Percentiles rank a stretch among this genome's conserved stretches.
phyloP scores from a whole-genome alignment of 1,140 invertebrate species.

The Aphelinus certus region DNA sequence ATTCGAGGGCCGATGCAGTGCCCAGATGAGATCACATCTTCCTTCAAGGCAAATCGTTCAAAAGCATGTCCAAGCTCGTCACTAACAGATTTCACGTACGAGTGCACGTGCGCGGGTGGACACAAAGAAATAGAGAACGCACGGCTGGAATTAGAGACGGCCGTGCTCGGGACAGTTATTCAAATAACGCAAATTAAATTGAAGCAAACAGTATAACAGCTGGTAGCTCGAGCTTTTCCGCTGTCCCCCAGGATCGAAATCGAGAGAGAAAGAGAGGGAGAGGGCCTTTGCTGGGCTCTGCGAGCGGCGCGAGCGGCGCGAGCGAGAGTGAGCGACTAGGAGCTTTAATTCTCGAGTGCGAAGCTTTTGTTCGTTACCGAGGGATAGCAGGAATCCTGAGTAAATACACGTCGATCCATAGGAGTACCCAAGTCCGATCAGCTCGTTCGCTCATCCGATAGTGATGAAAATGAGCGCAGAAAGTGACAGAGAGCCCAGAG shows the following conservation, averaged over 20 bases:
- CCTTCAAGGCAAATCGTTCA: too few species aligned
- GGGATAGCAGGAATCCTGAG: conserved; percentile 32
- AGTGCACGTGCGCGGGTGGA: background rate
- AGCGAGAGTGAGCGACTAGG: background rate
- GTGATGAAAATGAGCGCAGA: conserved; percentile 16
- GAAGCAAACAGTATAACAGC: conserved; percentile 31
- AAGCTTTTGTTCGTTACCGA: conserved; percentile 37
- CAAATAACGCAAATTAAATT: conserved; percentile 38
- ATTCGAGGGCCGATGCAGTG: too few species aligned
- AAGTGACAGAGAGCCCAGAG: background rate
- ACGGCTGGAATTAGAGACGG: too few species aligned
- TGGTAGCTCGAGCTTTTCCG: background rate
- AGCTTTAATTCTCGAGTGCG: conserved; percentile 37
- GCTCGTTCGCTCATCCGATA: conserved; percentile 8
- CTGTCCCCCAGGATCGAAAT: background rate
- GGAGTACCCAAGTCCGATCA: background rate
- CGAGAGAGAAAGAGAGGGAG: background rate
- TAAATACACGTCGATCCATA: conserved; percentile 33
- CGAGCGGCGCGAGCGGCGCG: conserved; percentile 7
- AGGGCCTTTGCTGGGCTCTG: conserved; percentile 25
- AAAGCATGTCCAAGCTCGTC: too few species aligned
- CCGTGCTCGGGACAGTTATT: conserved; percentile 18
- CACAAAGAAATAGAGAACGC: background rate
- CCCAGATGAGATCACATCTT: too few species aligned
- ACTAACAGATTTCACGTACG: too few species aligned